phyloP scores from a whole-genome alignment of 2,888 invertebrate genomes.

The Pharmacophagus antenor region DNA sequence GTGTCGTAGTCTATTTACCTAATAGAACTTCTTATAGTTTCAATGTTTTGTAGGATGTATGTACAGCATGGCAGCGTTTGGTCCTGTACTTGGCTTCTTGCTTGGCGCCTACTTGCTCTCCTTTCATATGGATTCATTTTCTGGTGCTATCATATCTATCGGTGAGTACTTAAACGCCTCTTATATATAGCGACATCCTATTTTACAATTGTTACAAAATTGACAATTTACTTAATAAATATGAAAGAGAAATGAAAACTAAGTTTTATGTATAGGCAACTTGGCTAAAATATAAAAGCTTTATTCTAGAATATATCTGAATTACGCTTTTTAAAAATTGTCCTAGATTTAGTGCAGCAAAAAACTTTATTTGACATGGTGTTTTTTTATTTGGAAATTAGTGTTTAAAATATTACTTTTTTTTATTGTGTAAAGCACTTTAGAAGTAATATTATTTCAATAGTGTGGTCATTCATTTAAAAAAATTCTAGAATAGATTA shows the following conservation, averaged over 20 bases:
- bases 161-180: slow-evolving; percentile 69
- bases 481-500: too few species aligned
- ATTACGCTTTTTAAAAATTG: not conserved
- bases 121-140: slow-evolving; percentile 95
- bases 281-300: not conserved
- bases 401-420: too few species aligned
- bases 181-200: too few species aligned
- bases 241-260: too few species aligned
- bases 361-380: too few species aligned
- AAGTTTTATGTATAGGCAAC: not conserved
- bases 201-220: too few species aligned
- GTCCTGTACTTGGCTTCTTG: slow-evolving; percentile 96
- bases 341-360: too few species aligned
- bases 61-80: slow-evolving; percentile 98
- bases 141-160: slow-evolving; percentile 86
- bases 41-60: slow-evolving; percentile 85
- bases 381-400: too few species aligned
- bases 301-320: not conserved
- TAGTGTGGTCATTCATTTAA: too few species aligned
- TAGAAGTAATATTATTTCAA: not conserved
- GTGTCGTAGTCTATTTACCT: not conserved
- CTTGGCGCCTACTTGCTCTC: slow-evolving; percentile 94
- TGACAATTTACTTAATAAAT: too few species aligned
- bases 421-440: not conserved
- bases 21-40: not conserved